phyloP scores from a whole-genome alignment of 2,888 invertebrate genomes.

The Eilema caniola region DNA sequence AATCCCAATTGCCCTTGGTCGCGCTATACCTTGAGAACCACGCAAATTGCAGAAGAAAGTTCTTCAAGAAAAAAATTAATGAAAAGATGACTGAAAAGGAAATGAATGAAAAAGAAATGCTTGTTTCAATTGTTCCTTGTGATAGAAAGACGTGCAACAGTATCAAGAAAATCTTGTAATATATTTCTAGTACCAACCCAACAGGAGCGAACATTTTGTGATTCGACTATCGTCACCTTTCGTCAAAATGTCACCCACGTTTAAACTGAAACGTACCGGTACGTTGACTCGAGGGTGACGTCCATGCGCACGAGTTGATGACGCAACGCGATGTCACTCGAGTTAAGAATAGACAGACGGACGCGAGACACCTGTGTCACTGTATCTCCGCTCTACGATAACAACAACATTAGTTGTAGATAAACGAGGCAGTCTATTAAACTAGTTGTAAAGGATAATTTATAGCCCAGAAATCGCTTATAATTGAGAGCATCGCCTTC shows the following conservation, averaged over 20 bases:
- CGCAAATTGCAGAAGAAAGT: too few relatives aligned
- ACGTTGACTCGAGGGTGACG: conserved; percentile 21
- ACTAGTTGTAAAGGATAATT: conserved; percentile 3
- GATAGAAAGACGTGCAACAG: background rate
- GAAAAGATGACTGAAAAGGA: too few relatives aligned
- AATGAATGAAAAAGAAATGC: background rate
- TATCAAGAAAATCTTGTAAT: background rate
- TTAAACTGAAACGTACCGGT: conserved; percentile 10
- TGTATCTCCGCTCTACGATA: conserved; percentile 20
- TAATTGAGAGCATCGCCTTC: too few relatives aligned
- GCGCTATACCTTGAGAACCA: too few relatives aligned
- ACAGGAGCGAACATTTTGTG: background rate
- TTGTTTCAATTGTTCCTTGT: background rate
- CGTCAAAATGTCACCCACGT: conserved; percentile 12
- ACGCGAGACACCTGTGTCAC: conserved; percentile 74
- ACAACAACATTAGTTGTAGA: conserved; percentile 9
- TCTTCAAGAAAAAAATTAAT: too few relatives aligned
- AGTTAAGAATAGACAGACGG: conserved; percentile 73
- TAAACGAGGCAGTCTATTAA: conserved; percentile 6
- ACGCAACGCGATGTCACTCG: conserved; percentile 65
- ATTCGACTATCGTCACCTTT: conserved; percentile 8
- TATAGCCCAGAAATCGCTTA: background rate
- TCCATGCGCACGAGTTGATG: conserved; percentile 51
- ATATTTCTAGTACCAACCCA: too few relatives aligned
- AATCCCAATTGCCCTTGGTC: too few relatives aligned